Percentiles rank a stretch among this genome's conserved stretches.
Conservation (phyloP, 2,888 invertebrate genomes). For the Phyto melanocephala region DNA sequence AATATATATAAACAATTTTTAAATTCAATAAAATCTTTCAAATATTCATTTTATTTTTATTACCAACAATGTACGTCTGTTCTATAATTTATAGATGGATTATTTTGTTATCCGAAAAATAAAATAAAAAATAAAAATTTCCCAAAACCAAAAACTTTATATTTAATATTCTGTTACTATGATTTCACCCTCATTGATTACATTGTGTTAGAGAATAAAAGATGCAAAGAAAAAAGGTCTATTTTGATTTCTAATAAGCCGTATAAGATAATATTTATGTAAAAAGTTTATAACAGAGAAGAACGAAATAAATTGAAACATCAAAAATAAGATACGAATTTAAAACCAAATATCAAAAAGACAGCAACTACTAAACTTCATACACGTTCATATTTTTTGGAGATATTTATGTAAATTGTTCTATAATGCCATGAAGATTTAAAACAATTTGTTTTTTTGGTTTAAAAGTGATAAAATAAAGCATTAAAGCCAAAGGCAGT, state of each 20-base stretch:
- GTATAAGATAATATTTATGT: neutral
- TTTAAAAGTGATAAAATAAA: neutral
- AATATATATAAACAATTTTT: too few relatives aligned
- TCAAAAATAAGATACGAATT: neutral
- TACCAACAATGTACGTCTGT: neutral
- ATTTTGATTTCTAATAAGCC: constrained; percentile 5
- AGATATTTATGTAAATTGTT: constrained; percentile 54
- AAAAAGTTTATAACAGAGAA: neutral
- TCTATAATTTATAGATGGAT: neutral
- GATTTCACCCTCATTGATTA: neutral
- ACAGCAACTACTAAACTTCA: neutral
- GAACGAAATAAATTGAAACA: neutral
- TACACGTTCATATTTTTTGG: too few relatives aligned
- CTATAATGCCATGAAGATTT: constrained; percentile 54
- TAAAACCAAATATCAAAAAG: neutral
- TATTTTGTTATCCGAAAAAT: neutral
- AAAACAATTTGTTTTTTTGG: constrained; percentile 42
- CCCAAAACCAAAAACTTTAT: neutral
- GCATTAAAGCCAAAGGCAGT: too few relatives aligned
- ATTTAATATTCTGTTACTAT: neutral
- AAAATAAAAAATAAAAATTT: too few relatives aligned
- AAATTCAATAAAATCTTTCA: too few relatives aligned
- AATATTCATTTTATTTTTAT: too few relatives aligned
- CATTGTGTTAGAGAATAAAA: too few relatives aligned
- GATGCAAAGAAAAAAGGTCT: constrained; percentile 25